Evolutionary conservation across 2,888 invertebrate genomes (phyloP).

Genomic region (Melanargia galathea): DNA sequence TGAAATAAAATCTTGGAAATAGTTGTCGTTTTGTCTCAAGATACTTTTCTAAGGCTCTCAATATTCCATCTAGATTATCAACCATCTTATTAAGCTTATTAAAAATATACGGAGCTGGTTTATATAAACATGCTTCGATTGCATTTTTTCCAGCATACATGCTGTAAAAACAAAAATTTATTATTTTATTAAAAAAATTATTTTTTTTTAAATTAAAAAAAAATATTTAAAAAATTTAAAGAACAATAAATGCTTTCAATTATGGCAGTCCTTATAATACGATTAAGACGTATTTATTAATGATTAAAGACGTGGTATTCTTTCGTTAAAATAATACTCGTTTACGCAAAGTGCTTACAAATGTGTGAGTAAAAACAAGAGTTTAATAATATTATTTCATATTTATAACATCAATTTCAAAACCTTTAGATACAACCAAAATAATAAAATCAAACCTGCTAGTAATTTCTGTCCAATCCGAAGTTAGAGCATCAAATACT

Average conservation of each 20-base stretch:
- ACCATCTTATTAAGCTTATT: conserved; percentile 88
- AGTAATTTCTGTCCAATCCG: conserved; percentile 87
- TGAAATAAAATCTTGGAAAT: conserved; percentile 89
- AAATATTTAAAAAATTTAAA: neutral
- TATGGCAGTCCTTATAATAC: too few relatives aligned
- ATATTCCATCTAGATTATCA: conserved; percentile 89
- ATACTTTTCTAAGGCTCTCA: conserved; percentile 92
- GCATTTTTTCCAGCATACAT: conserved; percentile 82
- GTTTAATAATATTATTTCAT: too few relatives aligned
- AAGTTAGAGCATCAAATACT: conserved; percentile 88
- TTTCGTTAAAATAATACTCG: too few relatives aligned
- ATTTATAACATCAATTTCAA: too few relatives aligned
- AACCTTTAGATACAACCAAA: neutral
- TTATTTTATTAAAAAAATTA: too few relatives aligned
- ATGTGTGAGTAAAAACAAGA: too few relatives aligned
- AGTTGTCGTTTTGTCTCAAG: conserved; percentile 93
- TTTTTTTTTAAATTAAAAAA: too few relatives aligned
- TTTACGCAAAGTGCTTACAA: too few relatives aligned
- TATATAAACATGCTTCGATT: conserved; percentile 83
- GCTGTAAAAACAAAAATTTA: conserved; percentile 45
- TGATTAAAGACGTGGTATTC: too few relatives aligned
- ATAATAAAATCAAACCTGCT: conserved; percentile 55
- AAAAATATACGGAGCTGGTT: conserved; percentile 83
- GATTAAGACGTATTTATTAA: too few relatives aligned
- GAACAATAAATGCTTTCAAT: too few relatives aligned